Conservation (phyloP, 2,113 vertebrate genomes). For the Larimichthys crocea region DNA sequence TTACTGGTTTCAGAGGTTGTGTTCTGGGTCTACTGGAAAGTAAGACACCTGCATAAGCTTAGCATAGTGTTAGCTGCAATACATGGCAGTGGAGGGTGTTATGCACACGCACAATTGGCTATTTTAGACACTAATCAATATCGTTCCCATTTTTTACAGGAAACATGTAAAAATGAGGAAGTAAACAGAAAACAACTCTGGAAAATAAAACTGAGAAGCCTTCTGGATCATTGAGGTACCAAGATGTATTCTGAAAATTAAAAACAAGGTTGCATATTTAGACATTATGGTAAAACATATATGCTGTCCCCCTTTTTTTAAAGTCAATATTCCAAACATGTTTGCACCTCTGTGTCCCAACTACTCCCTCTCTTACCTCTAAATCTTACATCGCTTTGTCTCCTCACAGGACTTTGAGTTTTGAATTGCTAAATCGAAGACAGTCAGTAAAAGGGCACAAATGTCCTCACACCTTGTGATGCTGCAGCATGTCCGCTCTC, state of each 20-base stretch:
- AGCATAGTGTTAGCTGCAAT: too few species aligned
- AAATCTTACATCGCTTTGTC: slow-evolving; percentile 40
- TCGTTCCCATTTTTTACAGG: too few species aligned
- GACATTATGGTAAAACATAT: neutral
- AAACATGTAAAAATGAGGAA: too few species aligned
- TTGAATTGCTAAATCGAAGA: slow-evolving; percentile 40
- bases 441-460: slow-evolving; percentile 21
- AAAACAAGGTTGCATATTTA: neutral
- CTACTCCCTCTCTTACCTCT: neutral
- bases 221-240: neutral
- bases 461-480: slow-evolving; percentile 45
- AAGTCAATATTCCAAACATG: neutral
- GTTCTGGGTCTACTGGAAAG: too few species aligned
- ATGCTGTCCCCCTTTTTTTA: neutral
- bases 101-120: too few species aligned
- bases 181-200: too few species aligned
- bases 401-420: slow-evolving; percentile 30
- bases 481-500: slow-evolving; percentile 60
- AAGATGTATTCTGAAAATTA: neutral
- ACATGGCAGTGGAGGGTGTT: too few species aligned
- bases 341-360: neutral
- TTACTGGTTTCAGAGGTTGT: too few species aligned
- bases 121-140: too few species aligned
- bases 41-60: too few species aligned
- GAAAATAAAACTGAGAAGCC: neutral